phyloP scores from a whole-genome alignment of 2,888 invertebrate species.

The Cryptocheilus praepositus region DNA sequence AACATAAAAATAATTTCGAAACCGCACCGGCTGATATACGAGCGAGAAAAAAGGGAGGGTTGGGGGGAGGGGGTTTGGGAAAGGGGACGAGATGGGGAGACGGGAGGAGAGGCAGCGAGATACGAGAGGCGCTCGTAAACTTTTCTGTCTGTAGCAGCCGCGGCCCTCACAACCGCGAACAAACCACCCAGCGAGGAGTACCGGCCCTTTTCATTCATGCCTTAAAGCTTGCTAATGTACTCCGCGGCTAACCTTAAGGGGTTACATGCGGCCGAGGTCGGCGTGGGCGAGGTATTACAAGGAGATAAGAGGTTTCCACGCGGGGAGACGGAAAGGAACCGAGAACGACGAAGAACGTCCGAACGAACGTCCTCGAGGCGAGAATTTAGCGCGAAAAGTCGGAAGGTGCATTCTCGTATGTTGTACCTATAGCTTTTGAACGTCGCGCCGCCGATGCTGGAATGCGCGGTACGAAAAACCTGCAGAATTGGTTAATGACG shows the following conservation, averaged over 20 bases:
- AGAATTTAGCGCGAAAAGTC: slow-evolving; percentile 8
- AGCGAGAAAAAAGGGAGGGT: slow-evolving; percentile 55
- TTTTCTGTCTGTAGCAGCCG: slow-evolving; percentile 69
- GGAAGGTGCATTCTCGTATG: not conserved
- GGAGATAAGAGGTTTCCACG: slow-evolving; percentile 33
- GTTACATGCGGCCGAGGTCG: slow-evolving; percentile 43
- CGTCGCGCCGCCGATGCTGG: too few relatives aligned
- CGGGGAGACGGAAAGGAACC: not conserved
- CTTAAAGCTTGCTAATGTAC: slow-evolving; percentile 60
- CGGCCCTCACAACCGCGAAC: slow-evolving; percentile 69
- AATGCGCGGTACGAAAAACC: too few relatives aligned
- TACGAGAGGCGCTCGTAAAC: slow-evolving; percentile 68
- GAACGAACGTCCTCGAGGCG: too few relatives aligned
- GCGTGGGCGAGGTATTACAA: slow-evolving; percentile 35
- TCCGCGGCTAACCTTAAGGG: slow-evolving; percentile 49
- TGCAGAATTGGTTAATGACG: too few relatives aligned
- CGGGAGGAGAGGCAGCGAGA: slow-evolving; percentile 28
- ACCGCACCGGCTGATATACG: slow-evolving; percentile 71
- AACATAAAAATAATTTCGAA: slow-evolving; percentile 69
- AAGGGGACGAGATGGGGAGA: slow-evolving; percentile 4
- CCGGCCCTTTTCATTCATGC: slow-evolving; percentile 62
- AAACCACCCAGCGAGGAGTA: slow-evolving; percentile 60
- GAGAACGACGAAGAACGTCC: too few relatives aligned
- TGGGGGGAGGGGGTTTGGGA: slow-evolving; percentile 1
- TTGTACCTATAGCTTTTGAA: too few relatives aligned